Evolutionary conservation across 2,113 vertebrate genomes (phyloP).

Genomic region (Eira barbara): DNA sequence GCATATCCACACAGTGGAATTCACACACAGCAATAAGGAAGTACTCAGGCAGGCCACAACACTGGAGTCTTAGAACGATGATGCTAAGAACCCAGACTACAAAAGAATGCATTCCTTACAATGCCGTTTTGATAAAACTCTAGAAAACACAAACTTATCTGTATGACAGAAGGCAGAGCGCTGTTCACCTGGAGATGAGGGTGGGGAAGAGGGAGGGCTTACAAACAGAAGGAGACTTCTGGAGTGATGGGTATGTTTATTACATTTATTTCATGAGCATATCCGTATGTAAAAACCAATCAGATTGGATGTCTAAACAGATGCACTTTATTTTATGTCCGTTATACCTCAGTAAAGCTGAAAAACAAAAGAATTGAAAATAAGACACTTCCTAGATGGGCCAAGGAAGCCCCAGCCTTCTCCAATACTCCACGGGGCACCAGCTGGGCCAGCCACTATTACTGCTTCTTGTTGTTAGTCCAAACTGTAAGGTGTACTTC

Average conservation of each 20-base stretch:
- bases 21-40: background rate
- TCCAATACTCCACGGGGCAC: background rate
- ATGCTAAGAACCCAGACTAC: background rate
- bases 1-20: background rate
- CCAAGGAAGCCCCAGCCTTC: background rate
- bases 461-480: background rate
- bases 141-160: background rate
- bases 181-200: background rate
- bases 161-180: background rate
- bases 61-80: background rate
- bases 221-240: background rate
- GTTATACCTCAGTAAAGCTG: background rate
- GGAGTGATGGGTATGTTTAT: background rate
- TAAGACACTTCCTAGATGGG: background rate
- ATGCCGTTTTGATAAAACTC: background rate
- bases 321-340: background rate
- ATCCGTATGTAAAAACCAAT: background rate
- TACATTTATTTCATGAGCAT: background rate
- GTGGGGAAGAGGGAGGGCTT: background rate
- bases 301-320: background rate
- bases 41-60: background rate
- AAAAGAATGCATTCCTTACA: background rate
- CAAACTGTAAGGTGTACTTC: background rate
- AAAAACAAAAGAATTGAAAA: background rate
- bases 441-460: background rate